Evolutionary conservation across 2,113 vertebrate species (phyloP).

Genomic region (Cepphus grylle): DNA sequence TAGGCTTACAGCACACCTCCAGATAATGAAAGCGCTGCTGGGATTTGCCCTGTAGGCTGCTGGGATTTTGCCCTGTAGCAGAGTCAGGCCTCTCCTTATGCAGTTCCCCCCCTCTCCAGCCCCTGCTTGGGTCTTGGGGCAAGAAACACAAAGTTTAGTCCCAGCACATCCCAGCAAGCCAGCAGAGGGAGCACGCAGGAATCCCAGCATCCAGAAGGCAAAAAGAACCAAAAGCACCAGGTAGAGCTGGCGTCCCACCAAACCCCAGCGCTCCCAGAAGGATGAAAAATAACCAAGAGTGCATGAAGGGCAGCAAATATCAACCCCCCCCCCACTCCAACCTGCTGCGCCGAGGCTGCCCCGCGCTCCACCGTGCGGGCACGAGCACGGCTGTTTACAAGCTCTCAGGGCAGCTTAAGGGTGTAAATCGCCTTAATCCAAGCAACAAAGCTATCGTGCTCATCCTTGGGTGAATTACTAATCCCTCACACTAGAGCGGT

Average conservation of each 20-base stretch:
- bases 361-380: neutral
- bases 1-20: constrained; percentile 2
- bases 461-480: neutral
- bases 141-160: neutral
- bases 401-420: neutral
- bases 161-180: neutral
- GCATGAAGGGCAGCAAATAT: rapidly evolving
- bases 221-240: neutral
- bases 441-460: neutral
- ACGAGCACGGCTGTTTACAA: neutral
- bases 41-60: neutral
- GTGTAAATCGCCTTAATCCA: constrained; percentile 35
- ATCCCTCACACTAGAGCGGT: neutral
- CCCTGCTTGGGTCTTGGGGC: neutral
- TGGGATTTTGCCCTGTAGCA: neutral
- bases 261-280: neutral
- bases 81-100: neutral
- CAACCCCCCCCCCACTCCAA: neutral
- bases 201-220: neutral
- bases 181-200: neutral
- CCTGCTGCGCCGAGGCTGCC: neutral
- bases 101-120: rapidly evolving
- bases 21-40: neutral
- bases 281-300: neutral
- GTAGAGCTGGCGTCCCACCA: neutral